Evolutionary conservation across 2,113 vertebrate genomes (phyloP), one percentile per base, ranked within the genome.

Genomic region (Laterallus jamaicensis): DNA sequence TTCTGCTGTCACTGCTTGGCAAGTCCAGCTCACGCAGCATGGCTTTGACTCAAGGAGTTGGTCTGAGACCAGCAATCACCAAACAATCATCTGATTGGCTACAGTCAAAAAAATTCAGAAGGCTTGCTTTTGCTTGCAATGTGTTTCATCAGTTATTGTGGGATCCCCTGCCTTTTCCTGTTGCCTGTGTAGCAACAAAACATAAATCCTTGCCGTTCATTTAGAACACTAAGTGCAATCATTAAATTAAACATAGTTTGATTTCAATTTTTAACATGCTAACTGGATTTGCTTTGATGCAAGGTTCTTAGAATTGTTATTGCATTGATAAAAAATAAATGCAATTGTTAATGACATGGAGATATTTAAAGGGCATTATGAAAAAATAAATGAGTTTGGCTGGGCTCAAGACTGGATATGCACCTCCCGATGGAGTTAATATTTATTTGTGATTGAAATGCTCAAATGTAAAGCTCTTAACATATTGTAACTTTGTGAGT

Each of bases 11-110:
- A 86, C 56, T 35, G 5, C 62, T 93, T 96, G 94, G 94, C 89
- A 86, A 94, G 91, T 88, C 83, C 81, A 82, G 83, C 60, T 92
- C 44, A 26, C 39, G 73, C 80, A 49, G 73, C 66, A 9, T 75
- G 83, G 32, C 86, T 96, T 86, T 91, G 89, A 78, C 86, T 94
- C 63, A 37, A 82, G 67, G 80, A 96, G n/a, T 88, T 91, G 21
- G 29, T 89, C 69, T 82, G 83, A 92, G 93, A 91, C 69, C 58
- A 83, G 52, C 63, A 67, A 77, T 91, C 64, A 44, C 64, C 88
- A 92, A 70, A 67, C 80, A 20, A 74, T 77, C 70, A 77, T 55
- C 82, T 74, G 82, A 67, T 74, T 62, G 32, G 86, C 68, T 83
- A 4, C 49, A 88, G 56, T 21, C 39, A 76, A 18, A 82, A 91